Evolutionary conservation across 2,888 invertebrate species (phyloP).

Genomic region (Leucophenga montana): DNA sequence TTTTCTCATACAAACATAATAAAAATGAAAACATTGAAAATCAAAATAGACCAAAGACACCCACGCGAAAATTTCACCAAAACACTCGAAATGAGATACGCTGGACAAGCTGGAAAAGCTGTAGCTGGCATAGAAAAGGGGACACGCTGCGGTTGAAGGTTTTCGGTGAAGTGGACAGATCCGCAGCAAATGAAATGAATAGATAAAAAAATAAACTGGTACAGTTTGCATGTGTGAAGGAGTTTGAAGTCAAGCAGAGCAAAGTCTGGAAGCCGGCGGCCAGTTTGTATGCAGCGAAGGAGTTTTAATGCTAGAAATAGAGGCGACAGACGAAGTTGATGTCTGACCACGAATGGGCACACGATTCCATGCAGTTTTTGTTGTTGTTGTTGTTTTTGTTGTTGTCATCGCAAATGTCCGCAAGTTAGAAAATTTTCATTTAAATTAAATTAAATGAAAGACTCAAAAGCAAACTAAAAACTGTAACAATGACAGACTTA

Average conservation of each 20-base stretch:
- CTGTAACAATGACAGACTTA: conserved; percentile 63
- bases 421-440: conserved; percentile 51
- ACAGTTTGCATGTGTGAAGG: conserved; percentile 21
- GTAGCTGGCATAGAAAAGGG: background rate
- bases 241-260: background rate
- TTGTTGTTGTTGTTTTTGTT: background rate
- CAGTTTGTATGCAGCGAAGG: too few relatives aligned
- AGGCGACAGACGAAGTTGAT: background rate
- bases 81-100: conserved; percentile 47
- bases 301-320: background rate
- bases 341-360: too few relatives aligned
- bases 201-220: conserved; percentile 4
- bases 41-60: conserved; percentile 44
- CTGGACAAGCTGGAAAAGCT: conserved; percentile 28
- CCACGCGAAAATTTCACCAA: conserved; percentile 46
- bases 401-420: conserved; percentile 31
- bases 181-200: conserved; percentile 41
- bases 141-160: background rate
- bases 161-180: conserved; percentile 18
- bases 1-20: conserved; percentile 32
- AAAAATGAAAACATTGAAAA: conserved; percentile 55
- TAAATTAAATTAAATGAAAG: conserved; percentile 62
- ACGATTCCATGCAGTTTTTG: too few relatives aligned
- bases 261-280: background rate
- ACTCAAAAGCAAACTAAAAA: conserved; percentile 25